These are phyloP conservation scores for Megaleporinus macrocephalus DNA, from an alignment of 2,113 vertebrate species.

Conservation along the genomic window DNA sequence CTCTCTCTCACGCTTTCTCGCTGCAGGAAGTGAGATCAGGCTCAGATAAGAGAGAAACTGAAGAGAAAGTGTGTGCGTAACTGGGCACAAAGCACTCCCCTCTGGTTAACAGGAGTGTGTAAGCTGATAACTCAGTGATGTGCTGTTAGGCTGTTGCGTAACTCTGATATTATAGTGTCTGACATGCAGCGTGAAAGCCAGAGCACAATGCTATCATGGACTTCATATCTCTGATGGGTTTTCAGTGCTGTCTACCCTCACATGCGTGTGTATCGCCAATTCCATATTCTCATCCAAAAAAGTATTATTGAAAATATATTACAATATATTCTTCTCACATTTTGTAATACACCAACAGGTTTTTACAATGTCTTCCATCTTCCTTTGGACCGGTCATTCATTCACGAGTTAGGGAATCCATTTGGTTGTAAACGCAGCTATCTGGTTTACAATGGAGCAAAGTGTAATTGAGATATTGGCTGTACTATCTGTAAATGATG, in stretches of 20 bases:
- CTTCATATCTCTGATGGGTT: background rate
- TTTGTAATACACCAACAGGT: background rate
- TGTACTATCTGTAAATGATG: background rate
- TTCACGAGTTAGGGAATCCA: background rate
- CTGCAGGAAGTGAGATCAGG: conserved; percentile 25
- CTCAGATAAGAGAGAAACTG: conserved; percentile 38
- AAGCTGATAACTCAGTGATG: conserved; percentile 27
- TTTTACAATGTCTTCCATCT: background rate
- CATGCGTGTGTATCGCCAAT: background rate
- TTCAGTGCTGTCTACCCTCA: background rate
- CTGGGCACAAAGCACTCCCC: conserved; percentile 9
- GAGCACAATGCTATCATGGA: background rate
- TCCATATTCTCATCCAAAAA: background rate
- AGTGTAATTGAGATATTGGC: background rate
- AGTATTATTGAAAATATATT: no score
- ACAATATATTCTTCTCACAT: background rate
- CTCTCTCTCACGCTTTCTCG: conserved; percentile 2
- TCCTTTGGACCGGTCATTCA: background rate
- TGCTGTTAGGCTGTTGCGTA: conserved; percentile 46
- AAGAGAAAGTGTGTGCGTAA: conserved; percentile 14
- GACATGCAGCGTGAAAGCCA: conserved; percentile 6
- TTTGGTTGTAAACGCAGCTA: background rate
- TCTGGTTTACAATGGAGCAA: background rate
- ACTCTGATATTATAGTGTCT: conserved; percentile 22
- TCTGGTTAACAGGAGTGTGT: conserved; percentile 22